Percentiles rank a stretch among this genome's conserved stretches.
Conservation (phyloP, 2,113 vertebrate genomes). For the Perca schrenkii region DNA sequence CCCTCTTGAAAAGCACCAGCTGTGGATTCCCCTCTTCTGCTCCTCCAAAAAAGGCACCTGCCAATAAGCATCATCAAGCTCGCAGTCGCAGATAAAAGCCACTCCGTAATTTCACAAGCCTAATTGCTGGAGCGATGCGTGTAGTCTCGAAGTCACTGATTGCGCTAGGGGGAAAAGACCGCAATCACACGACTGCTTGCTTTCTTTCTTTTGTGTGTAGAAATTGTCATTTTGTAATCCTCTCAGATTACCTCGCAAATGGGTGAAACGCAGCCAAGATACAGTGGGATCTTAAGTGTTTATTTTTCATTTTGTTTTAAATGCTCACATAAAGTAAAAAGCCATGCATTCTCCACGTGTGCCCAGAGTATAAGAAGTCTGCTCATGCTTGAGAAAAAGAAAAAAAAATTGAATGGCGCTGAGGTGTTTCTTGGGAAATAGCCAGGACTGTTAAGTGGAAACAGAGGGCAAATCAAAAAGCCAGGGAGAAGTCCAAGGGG, state of each 20-base stretch:
- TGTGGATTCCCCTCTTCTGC: constrained; percentile 37
- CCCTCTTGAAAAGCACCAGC: constrained; percentile 46
- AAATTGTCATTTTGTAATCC: constrained; percentile 53
- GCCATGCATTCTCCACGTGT: constrained; percentile 18
- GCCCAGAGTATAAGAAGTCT: constrained; percentile 23
- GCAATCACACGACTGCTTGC: constrained; percentile 40
- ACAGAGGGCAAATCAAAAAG: constrained; percentile 80
- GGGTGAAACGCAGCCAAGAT: not conserved
- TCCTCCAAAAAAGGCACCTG: constrained; percentile 58
- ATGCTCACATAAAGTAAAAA: constrained; percentile 12
- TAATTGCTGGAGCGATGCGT: constrained; percentile 62
- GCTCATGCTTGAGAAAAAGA: constrained; percentile 17
- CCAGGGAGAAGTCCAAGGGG: constrained; percentile 63
- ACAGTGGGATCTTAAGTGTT: not conserved
- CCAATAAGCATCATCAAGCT: constrained; percentile 59
- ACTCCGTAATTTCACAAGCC: constrained; percentile 44
- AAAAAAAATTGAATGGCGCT: constrained; percentile 43
- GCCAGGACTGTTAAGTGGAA: constrained; percentile 80
- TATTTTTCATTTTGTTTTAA: not conserved
- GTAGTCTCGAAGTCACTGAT: constrained; percentile 46
- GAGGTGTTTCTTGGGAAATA: constrained; percentile 75
- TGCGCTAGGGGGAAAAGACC: constrained; percentile 38
- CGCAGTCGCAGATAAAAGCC: constrained; percentile 37
- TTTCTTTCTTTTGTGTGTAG: constrained; percentile 1
- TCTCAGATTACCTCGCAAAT: constrained; percentile 12